Percentiles rank a stretch among this genome's conserved stretches.
Conservation (phyloP, 1,140 invertebrate genomes). For the Aphidius ervi region DNA sequence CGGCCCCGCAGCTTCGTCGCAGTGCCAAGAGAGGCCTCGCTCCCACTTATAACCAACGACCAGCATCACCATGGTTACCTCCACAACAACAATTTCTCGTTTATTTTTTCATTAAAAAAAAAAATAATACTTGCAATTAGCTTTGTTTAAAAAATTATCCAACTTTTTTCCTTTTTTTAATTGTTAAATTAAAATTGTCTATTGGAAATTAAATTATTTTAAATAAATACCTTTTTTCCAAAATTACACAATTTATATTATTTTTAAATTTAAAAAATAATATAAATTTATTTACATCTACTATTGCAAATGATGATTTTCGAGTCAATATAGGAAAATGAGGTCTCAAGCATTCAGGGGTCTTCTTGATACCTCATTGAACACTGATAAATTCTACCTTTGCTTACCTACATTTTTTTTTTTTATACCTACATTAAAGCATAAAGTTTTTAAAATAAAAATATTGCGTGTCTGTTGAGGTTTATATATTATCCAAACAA, state of each 20-base stretch:
- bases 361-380: too few species aligned
- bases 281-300: neutral
- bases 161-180: slow-evolving; percentile 38
- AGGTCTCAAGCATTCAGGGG: too few species aligned
- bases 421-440: too few species aligned
- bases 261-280: neutral
- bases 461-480: too few species aligned
- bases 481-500: too few species aligned
- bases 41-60: slow-evolving; percentile 44
- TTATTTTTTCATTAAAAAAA: slow-evolving; percentile 7
- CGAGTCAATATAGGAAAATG: too few species aligned
- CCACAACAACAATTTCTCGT: slow-evolving; percentile 48
- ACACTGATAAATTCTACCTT: too few species aligned
- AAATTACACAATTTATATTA: too few species aligned
- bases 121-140: neutral
- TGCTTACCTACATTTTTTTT: too few species aligned
- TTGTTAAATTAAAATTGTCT: neutral
- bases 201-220: too few species aligned
- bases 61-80: slow-evolving; percentile 48
- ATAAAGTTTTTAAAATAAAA: too few species aligned
- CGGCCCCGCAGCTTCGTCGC: neutral
- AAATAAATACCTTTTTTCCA: neutral
- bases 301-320: too few species aligned
- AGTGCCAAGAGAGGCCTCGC: slow-evolving; percentile 14
- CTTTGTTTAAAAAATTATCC: slow-evolving; percentile 25